These are phyloP conservation scores for Poeciliopsis presidionis DNA, from an alignment of 2,797 vertebrate species.

Conservation along the genomic window DNA sequence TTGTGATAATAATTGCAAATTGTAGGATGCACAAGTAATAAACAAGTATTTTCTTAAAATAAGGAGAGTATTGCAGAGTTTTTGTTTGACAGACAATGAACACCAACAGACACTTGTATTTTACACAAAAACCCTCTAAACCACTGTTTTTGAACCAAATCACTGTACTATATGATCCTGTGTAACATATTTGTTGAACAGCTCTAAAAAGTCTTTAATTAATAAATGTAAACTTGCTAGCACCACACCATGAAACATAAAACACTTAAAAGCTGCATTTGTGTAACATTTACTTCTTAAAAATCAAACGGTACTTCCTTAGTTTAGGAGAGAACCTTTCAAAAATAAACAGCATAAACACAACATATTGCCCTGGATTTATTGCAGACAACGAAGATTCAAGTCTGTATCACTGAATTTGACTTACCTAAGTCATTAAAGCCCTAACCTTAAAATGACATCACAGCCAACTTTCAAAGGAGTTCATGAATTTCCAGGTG, in stretches of 20 bases:
- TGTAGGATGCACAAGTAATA: constrained; percentile 28
- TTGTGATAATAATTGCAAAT: constrained; percentile 28
- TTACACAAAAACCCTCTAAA: neutral
- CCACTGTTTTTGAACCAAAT: neutral
- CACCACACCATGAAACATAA: neutral
- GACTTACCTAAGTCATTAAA: neutral
- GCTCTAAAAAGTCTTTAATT: neutral
- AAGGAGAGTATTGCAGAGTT: neutral
- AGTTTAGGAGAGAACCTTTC: neutral
- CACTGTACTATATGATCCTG: neutral
- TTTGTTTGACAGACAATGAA: neutral
- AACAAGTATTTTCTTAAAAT: constrained; percentile 27
- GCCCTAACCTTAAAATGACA: neutral
- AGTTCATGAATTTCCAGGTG: neutral
- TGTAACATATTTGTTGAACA: neutral
- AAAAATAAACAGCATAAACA: neutral
- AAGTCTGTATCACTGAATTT: neutral
- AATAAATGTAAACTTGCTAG: neutral
- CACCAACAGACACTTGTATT: neutral
- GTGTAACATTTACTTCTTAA: constrained; percentile 1
- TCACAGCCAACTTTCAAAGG: neutral
- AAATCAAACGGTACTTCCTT: neutral
- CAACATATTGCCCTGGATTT: neutral
- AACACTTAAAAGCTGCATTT: neutral
- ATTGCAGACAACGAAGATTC: neutral